These are phyloP conservation scores for Lanistes nyassanus DNA, from an alignment of 1,140 invertebrate genomes.

Conservation along the genomic window DNA sequence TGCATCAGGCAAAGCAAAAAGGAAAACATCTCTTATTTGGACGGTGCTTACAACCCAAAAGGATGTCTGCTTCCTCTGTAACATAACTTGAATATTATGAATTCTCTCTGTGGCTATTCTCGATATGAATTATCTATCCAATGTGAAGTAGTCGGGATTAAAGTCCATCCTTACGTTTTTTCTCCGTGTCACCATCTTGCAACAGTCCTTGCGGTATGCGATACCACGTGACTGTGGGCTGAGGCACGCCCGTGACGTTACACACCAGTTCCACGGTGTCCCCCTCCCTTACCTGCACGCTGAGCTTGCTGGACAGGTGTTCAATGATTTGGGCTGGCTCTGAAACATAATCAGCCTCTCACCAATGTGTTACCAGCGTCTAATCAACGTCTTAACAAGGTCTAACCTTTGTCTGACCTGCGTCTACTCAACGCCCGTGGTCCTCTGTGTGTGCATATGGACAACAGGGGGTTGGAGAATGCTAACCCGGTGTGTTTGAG, in stretches of 20 bases:
- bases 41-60: too few relatives aligned
- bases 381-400: too few relatives aligned
- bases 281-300: slow-evolving; percentile 41
- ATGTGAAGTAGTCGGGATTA: not conserved
- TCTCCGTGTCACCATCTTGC: slow-evolving; percentile 12
- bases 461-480: too few relatives aligned
- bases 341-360: not conserved
- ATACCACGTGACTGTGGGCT: slow-evolving; percentile 55
- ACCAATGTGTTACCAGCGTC: too few relatives aligned
- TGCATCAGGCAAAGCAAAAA: too few relatives aligned
- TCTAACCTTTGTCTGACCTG: too few relatives aligned
- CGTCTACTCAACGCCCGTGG: not conserved
- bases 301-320: slow-evolving; percentile 30
- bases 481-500: too few relatives aligned
- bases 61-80: too few relatives aligned
- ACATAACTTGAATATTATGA: not conserved
- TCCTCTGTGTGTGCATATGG: not conserved
- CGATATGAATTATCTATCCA: not conserved
- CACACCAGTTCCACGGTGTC: slow-evolving; percentile 50
- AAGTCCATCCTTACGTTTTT: not conserved
- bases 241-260: slow-evolving; percentile 52
- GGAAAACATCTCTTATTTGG: too few relatives aligned
- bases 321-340: slow-evolving; percentile 40
- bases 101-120: not conserved
- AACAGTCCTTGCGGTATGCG: slow-evolving; percentile 26